These are phyloP conservation scores for Podarcis raffonei DNA, from an alignment of 2,113 vertebrate species.

Conservation along the genomic window DNA sequence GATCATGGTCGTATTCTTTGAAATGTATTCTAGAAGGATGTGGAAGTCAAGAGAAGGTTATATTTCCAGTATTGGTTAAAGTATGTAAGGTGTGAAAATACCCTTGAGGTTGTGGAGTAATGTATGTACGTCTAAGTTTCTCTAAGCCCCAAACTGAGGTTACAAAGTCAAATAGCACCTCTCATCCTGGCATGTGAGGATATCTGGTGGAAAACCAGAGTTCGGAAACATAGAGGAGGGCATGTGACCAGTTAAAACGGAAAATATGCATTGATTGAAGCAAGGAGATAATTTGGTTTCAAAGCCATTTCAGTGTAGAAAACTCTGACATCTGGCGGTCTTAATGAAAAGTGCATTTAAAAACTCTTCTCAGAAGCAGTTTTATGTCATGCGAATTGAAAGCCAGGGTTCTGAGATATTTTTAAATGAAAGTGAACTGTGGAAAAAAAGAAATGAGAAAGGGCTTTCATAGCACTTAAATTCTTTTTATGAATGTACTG, in stretches of 20 bases:
- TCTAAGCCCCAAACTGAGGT: background rate
- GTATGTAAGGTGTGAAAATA: background rate
- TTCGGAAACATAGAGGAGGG: background rate
- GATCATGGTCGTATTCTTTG: no score
- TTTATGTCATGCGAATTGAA: background rate
- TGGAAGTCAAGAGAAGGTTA: no score
- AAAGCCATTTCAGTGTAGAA: background rate
- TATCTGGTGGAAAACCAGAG: background rate
- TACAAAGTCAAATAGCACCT: background rate
- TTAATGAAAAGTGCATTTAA: background rate
- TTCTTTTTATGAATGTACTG: background rate
- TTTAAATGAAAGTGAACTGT: background rate
- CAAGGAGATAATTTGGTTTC: background rate
- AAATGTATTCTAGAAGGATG: no score
- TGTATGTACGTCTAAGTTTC: background rate
- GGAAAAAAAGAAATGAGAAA: background rate
- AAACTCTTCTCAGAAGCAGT: background rate
- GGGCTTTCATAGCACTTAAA: background rate
- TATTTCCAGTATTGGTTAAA: background rate
- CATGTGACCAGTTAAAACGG: background rate
- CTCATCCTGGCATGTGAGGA: background rate
- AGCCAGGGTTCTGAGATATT: background rate
- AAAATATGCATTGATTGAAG: background rate
- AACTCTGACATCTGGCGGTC: slow-evolving; percentile 25
- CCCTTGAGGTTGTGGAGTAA: background rate